Conservation (phyloP, 2,113 vertebrate species). For the Eidolon helvum region DNA sequence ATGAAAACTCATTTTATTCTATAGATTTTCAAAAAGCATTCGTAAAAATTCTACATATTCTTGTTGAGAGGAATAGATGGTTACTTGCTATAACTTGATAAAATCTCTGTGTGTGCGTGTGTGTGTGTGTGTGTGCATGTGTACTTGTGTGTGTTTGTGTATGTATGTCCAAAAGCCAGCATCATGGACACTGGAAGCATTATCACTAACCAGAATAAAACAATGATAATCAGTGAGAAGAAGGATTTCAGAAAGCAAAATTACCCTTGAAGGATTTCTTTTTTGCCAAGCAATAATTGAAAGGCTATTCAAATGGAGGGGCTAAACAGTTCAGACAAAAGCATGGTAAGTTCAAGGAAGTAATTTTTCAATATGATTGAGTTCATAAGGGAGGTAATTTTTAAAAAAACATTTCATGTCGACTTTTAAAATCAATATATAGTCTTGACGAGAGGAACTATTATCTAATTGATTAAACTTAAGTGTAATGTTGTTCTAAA, state of each 20-base stretch:
- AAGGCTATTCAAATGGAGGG: background rate
- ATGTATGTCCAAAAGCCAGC: background rate
- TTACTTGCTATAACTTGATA: background rate
- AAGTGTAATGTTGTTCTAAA: background rate
- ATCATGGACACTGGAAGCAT: background rate
- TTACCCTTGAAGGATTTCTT: background rate
- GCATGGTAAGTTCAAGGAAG: background rate
- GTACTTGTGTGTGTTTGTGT: background rate
- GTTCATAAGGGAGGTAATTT: background rate
- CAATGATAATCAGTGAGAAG: background rate
- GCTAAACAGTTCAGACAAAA: background rate
- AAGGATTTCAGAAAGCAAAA: background rate
- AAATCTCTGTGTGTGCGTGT: background rate
- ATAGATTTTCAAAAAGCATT: background rate
- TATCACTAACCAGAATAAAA: background rate
- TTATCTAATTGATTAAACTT: background rate
- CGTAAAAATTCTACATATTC: background rate
- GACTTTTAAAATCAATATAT: background rate
- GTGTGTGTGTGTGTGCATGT: too few species aligned
- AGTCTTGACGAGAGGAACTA: background rate
- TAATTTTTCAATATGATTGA: background rate
- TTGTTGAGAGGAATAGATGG: background rate
- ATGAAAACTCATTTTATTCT: background rate
- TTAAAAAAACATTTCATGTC: background rate
- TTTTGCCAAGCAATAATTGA: background rate